Percentiles rank a stretch among this genome's conserved stretches.
Conservation (phyloP, 2,797 vertebrate genomes). For the Pipistrellus pipistrellus region DNA sequence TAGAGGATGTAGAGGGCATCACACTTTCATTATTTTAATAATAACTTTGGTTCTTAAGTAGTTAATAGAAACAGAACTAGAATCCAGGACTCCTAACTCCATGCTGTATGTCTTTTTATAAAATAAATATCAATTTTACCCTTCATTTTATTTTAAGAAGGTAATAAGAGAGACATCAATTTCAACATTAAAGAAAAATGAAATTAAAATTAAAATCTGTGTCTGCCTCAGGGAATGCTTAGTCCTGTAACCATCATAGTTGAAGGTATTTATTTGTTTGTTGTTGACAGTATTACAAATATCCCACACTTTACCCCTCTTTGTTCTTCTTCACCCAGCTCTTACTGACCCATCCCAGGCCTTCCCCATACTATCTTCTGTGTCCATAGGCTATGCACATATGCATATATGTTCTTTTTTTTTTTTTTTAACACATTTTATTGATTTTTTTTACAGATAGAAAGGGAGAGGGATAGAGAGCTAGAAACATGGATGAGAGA, state of each 20-base stretch:
- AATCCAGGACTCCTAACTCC: background rate
- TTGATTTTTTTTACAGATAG: too few relatives aligned
- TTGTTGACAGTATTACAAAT: background rate
- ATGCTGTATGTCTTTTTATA: background rate
- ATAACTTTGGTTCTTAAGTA: background rate
- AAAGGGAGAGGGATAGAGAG: too few relatives aligned
- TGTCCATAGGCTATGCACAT: background rate
- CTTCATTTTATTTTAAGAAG: constrained; percentile 33
- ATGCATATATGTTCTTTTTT: background rate
- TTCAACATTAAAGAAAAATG: background rate
- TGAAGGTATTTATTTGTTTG: background rate
- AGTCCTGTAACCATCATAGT: background rate
- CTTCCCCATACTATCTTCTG: background rate
- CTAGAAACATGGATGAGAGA: too few relatives aligned
- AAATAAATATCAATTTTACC: background rate
- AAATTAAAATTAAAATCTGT: constrained; percentile 42
- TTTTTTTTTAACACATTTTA: too few relatives aligned
- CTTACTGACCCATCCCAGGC: background rate
- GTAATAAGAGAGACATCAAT: background rate
- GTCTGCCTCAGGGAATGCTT: background rate
- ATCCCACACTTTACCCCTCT: background rate
- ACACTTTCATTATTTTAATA: background rate
- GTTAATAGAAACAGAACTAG: constrained; percentile 45
- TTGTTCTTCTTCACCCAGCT: background rate
- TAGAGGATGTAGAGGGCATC: background rate